Percentiles rank a stretch among this genome's conserved stretches.
Evolutionary conservation across 2,797 vertebrate genomes (phyloP).

Genomic region (Characodon lateralis): DNA sequence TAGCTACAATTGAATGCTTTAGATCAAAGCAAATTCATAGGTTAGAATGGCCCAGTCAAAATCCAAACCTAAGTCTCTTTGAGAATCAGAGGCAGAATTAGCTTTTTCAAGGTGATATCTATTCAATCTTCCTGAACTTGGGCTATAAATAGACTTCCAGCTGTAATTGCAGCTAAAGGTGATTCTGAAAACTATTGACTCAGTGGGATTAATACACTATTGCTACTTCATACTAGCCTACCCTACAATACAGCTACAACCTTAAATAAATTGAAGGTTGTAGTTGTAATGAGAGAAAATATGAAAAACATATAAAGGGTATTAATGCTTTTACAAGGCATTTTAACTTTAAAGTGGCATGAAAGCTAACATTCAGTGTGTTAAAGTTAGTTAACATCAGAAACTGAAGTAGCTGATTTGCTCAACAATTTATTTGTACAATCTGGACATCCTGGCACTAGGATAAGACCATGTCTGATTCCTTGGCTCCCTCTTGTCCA

Average conservation of each 20-base stretch:
- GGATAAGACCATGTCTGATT: conserved; percentile 89
- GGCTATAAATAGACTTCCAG: background rate
- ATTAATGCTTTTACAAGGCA: background rate
- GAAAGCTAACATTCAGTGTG: conserved; percentile 15
- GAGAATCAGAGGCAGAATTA: background rate
- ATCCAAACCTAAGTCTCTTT: background rate
- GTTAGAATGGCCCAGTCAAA: background rate
- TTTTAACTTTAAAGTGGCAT: conserved; percentile 21
- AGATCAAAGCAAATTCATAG: background rate
- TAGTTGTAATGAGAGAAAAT: background rate
- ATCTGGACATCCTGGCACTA: conserved; percentile 84
- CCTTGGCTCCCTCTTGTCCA: conserved; percentile 86
- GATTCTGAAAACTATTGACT: background rate
- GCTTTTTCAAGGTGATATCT: background rate
- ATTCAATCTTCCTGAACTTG: background rate
- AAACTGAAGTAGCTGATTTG: conserved; percentile 21
- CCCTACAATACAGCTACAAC: background rate
- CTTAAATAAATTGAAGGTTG: background rate
- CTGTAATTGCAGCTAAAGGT: background rate
- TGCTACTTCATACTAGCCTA: background rate
- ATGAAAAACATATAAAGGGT: background rate
- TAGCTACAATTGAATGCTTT: background rate
- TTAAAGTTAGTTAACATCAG: conserved; percentile 3
- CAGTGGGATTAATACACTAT: background rate
- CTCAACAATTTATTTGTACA: conserved; percentile 4